Conservation (phyloP, 2,113 vertebrate species). For the Onychostruthus taczanowskii region DNA sequence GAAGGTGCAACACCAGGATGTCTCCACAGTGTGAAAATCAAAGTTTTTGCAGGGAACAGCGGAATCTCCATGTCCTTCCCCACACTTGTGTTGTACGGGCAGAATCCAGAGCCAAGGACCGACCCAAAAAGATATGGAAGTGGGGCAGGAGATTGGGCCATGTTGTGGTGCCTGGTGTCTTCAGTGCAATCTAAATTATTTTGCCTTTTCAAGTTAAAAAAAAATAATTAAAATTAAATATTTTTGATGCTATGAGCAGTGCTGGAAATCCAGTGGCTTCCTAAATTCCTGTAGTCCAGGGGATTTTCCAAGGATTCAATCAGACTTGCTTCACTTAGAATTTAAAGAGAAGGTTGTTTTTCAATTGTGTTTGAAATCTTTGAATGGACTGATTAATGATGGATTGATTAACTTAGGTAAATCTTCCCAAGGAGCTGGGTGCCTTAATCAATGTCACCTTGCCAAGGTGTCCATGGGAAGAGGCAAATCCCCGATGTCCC, state of each 20-base stretch:
- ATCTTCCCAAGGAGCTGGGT: background rate
- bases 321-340: background rate
- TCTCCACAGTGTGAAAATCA: background rate
- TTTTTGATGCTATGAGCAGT: background rate
- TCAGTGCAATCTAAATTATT: background rate
- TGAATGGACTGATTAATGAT: background rate
- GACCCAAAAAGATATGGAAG: background rate
- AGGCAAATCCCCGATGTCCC: background rate
- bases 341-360: background rate
- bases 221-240: background rate
- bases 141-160: background rate
- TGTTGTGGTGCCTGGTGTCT: background rate
- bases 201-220: background rate
- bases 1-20: accelerated
- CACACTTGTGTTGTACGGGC: background rate
- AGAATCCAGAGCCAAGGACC: background rate
- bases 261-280: background rate
- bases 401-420: background rate
- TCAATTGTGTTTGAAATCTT: background rate
- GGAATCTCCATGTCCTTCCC: background rate
- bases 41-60: background rate
- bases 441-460: background rate
- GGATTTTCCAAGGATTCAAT: background rate
- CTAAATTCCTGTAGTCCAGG: background rate
- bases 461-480: background rate